These are phyloP conservation scores for Ceramica pisi DNA, from an alignment of 2,888 invertebrate genomes.

Conservation along the genomic window DNA sequence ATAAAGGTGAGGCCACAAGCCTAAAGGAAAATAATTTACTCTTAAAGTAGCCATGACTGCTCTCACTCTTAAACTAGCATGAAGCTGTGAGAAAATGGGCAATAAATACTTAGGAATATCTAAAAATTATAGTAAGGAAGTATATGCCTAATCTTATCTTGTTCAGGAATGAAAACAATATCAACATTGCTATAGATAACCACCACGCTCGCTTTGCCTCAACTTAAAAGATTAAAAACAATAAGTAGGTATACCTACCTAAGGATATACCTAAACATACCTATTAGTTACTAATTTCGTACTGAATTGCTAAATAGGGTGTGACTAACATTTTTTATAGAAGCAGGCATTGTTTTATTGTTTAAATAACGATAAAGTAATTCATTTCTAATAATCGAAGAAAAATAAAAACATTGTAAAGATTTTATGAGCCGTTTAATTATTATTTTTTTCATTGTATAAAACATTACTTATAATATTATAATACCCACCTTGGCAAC, in stretches of 20 bases:
- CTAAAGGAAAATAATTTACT: too few relatives aligned
- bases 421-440: background rate
- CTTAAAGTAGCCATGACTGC: too few relatives aligned
- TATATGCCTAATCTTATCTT: conserved; percentile 32
- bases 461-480: background rate
- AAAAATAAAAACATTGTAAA: background rate
- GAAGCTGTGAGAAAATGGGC: too few relatives aligned
- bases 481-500: background rate
- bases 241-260: background rate
- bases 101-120: background rate
- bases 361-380: background rate
- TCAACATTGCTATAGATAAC: conserved; percentile 31
- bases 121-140: background rate
- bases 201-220: background rate
- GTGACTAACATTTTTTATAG: background rate
- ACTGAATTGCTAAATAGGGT: conserved; percentile 14
- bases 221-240: conserved; percentile 1
- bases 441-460: background rate
- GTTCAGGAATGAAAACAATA: background rate
- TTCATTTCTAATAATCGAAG: background rate
- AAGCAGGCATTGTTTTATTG: conserved; percentile 8
- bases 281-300: conserved; percentile 9
- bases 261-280: background rate
- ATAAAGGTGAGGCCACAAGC: too few relatives aligned
- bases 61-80: too few relatives aligned